Evolutionary conservation across 1,140 invertebrate species (phyloP).

Genomic region (Drosophila littoralis): DNA sequence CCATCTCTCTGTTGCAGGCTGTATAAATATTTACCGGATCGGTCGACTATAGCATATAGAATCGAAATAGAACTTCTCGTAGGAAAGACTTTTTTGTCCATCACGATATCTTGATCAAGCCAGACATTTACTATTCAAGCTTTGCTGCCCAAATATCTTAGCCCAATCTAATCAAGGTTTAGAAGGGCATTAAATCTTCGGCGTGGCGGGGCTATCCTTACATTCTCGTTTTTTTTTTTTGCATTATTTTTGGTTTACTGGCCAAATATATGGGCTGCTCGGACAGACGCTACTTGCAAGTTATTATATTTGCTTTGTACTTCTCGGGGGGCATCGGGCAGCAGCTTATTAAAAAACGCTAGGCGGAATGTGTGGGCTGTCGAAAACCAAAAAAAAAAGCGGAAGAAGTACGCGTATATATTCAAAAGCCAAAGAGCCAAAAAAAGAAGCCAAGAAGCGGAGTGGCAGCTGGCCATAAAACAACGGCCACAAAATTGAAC

Average conservation of each 20-base stretch:
- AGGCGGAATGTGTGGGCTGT: slow-evolving; percentile 1
- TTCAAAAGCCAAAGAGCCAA: slow-evolving; percentile 6
- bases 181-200: too few species aligned
- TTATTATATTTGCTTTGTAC: slow-evolving; percentile 83
- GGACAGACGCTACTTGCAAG: slow-evolving; percentile 73
- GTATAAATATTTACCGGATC: too few species aligned
- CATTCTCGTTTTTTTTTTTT: neutral
- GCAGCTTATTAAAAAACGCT: slow-evolving; percentile 74
- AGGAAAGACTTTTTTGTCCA: too few species aligned
- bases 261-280: slow-evolving; percentile 25
- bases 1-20: too few species aligned
- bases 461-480: slow-evolving; percentile 61
- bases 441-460: slow-evolving; percentile 29
- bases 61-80: too few species aligned
- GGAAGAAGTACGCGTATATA: neutral
- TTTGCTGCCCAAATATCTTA: too few species aligned
- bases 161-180: too few species aligned
- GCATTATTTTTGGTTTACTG: neutral
- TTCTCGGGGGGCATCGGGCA: slow-evolving; percentile 50
- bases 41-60: too few species aligned
- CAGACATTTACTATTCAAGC: too few species aligned
- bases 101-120: too few species aligned
- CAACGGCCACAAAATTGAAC: slow-evolving; percentile 77
- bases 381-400: neutral
- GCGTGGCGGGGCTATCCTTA: too few species aligned